phyloP scores from a whole-genome alignment of 2,888 invertebrate species.

The Drosophila ustulata region DNA sequence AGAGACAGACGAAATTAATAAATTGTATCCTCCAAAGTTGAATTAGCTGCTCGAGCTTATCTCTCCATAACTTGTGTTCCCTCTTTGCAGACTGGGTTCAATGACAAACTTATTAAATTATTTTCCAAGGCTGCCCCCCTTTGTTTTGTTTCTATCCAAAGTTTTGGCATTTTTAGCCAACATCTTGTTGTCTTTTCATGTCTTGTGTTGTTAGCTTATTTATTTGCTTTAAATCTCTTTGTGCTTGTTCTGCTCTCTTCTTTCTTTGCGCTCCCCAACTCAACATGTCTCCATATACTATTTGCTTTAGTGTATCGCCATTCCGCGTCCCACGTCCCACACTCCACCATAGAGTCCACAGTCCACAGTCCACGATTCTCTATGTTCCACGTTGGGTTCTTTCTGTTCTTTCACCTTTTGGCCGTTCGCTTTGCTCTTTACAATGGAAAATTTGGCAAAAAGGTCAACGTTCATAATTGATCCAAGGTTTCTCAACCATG shows the following conservation, averaged over 20 bases:
- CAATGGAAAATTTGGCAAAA: slow-evolving; percentile 67
- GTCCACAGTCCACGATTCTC: slow-evolving; percentile 7
- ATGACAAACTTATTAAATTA: slow-evolving; percentile 4
- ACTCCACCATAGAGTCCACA: slow-evolving; percentile 1
- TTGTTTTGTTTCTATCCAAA: slow-evolving; percentile 16
- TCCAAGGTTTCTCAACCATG: slow-evolving; percentile 31
- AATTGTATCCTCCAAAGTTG: slow-evolving; percentile 1
- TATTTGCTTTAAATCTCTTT: slow-evolving; percentile 56
- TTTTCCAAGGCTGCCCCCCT: not conserved
- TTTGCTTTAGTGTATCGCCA: slow-evolving; percentile 33
- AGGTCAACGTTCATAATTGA: slow-evolving; percentile 77
- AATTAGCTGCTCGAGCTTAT: not conserved
- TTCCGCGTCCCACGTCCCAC: not conserved
- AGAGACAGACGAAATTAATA: not conserved
- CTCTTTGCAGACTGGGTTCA: not conserved
- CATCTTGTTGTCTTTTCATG: slow-evolving; percentile 42
- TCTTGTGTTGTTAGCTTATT: slow-evolving; percentile 41
- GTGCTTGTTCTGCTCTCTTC: slow-evolving; percentile 38
- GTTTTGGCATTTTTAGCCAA: slow-evolving; percentile 29
- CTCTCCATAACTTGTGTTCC: not conserved
- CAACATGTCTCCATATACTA: slow-evolving; percentile 17
- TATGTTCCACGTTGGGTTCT: slow-evolving; percentile 14
- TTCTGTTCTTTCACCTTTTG: slow-evolving; percentile 70
- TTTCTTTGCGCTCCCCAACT: slow-evolving; percentile 40
- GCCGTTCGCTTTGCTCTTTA: slow-evolving; percentile 34